Evolutionary conservation across 2,888 invertebrate species (phyloP).

Genomic region (Eueremaeus valkanovi): DNA sequence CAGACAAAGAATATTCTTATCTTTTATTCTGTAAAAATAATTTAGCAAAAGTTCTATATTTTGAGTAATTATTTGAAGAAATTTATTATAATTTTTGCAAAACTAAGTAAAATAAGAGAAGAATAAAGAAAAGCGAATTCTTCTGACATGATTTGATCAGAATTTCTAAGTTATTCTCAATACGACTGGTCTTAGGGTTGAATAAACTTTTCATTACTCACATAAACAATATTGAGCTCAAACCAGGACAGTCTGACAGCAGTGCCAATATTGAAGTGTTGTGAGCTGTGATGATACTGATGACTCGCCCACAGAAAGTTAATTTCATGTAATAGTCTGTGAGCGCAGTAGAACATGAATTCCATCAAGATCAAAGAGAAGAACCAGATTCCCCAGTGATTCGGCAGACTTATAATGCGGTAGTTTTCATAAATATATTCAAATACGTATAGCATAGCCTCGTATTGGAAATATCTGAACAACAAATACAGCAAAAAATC

Average conservation of each 20-base stretch:
- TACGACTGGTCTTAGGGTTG: too few relatives aligned
- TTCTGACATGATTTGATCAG: neutral
- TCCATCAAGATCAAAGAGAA: slow-evolving; percentile 14
- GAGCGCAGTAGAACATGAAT: slow-evolving; percentile 23
- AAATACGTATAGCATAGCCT: neutral
- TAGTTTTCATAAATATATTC: slow-evolving; percentile 22
- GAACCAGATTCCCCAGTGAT: slow-evolving; percentile 12
- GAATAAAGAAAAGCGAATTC: too few relatives aligned
- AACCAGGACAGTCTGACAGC: slow-evolving; percentile 29
- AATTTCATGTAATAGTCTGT: slow-evolving; percentile 19
- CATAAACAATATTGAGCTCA: slow-evolving; percentile 27
- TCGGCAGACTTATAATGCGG: neutral
- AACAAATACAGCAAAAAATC: too few relatives aligned
- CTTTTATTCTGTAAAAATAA: too few relatives aligned
- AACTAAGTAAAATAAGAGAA: too few relatives aligned
- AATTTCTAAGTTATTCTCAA: neutral
- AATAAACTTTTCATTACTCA: neutral
- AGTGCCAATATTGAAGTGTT: slow-evolving; percentile 22
- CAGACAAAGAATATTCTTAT: too few relatives aligned
- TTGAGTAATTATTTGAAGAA: too few relatives aligned
- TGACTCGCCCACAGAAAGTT: slow-evolving; percentile 29
- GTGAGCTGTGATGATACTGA: slow-evolving; percentile 28
- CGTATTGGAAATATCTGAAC: slow-evolving; percentile 25
- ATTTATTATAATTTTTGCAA: too few relatives aligned
- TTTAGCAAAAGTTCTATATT: too few relatives aligned